Evolutionary conservation across 2,113 vertebrate species (phyloP).

Genomic region (Podiceps cristatus): DNA sequence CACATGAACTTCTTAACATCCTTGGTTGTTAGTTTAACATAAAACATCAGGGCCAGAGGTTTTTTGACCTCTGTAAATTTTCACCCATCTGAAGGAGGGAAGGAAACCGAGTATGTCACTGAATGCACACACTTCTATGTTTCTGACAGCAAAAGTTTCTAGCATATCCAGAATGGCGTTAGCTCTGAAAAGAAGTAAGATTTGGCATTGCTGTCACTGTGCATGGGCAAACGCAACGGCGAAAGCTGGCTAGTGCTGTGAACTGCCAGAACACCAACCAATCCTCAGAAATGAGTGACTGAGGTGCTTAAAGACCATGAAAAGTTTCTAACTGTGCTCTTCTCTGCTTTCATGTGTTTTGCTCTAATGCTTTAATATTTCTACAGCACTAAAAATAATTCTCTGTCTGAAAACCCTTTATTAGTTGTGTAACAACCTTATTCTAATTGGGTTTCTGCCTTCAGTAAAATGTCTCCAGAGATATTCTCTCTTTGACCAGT

Average conservation of each 20-base stretch:
- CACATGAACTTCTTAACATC: constrained; percentile 23
- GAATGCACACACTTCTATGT: rapidly evolving
- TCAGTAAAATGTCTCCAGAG: constrained; percentile 45
- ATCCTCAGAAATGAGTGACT: not conserved
- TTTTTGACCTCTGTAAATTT: not conserved
- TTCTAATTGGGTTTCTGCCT: constrained; percentile 51
- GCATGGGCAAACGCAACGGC: rapidly evolving
- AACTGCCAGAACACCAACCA: not conserved
- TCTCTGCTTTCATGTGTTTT: not conserved
- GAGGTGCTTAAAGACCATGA: not conserved
- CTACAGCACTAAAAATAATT: constrained; percentile 13
- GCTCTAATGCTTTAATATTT: not conserved
- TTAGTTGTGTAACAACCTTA: constrained; percentile 21
- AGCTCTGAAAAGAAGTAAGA: not conserved
- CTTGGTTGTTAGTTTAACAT: constrained; percentile 42
- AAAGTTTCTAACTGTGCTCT: not conserved
- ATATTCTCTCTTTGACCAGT: constrained; percentile 20
- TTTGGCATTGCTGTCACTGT: not conserved
- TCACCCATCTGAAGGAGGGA: not conserved
- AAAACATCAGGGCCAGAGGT: not conserved
- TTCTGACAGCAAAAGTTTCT: not conserved
- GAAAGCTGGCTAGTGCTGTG: not conserved
- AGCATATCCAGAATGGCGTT: not conserved
- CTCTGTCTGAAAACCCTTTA: constrained; percentile 27
- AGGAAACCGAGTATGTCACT: not conserved